phyloP scores from a whole-genome alignment of 2,797 vertebrate genomes.

The Cyclura pinguis region DNA sequence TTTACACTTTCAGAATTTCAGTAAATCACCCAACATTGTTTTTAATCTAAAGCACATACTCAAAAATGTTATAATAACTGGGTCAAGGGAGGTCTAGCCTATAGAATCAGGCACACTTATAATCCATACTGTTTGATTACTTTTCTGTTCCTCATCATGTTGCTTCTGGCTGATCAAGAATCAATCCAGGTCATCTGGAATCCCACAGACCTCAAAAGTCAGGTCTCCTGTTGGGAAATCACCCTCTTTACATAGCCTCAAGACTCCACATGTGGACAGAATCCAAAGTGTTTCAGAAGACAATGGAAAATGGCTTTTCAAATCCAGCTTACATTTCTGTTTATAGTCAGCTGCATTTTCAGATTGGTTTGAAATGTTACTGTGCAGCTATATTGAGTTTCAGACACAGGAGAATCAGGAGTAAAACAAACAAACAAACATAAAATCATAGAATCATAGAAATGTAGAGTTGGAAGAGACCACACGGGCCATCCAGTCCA shows the following conservation, averaged over 20 bases:
- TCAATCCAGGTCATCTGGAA: constrained; percentile 34
- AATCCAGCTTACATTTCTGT: not conserved
- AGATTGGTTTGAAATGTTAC: not conserved
- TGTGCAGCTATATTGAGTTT: not conserved
- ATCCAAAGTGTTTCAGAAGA: constrained; percentile 14
- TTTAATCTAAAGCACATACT: not conserved
- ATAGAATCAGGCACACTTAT: constrained; percentile 12
- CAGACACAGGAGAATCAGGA: not conserved
- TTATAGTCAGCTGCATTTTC: constrained; percentile 1
- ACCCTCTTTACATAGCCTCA: constrained; percentile 11
- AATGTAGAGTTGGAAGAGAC: no score
- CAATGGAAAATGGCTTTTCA: not conserved
- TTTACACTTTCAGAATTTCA: not conserved
- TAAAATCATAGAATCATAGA: no score
- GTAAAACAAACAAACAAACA: not conserved
- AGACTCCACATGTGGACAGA: not conserved
- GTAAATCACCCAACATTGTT: not conserved
- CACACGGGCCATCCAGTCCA: no score
- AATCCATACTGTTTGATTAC: not conserved
- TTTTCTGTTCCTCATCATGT: constrained; percentile 21
- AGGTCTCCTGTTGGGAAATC: constrained; percentile 27
- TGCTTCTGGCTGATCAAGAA: constrained; percentile 30
- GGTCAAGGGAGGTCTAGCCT: not conserved
- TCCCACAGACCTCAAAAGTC: constrained; percentile 6
- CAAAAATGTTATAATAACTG: not conserved